phyloP scores from a whole-genome alignment of 2,888 invertebrate species.

The Thumatha senex region DNA sequence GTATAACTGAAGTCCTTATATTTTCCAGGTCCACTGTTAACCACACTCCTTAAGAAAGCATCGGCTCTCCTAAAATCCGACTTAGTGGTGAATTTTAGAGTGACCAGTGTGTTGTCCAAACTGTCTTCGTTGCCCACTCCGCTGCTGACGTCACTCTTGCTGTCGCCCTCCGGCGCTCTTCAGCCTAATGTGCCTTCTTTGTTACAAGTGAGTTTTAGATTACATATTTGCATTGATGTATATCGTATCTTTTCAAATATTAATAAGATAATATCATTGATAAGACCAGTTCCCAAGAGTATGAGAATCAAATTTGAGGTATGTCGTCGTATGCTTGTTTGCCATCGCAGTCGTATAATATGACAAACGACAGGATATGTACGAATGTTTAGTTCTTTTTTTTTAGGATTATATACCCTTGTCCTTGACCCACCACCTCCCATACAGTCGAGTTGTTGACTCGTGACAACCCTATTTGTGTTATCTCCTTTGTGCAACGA shows the following conservation, averaged over 20 bases:
- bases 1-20: not conserved
- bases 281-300: too few relatives aligned
- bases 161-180: conserved; percentile 91
- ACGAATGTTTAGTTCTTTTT: too few relatives aligned
- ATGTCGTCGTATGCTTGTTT: too few relatives aligned
- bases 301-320: too few relatives aligned
- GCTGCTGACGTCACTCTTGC: conserved; percentile 92
- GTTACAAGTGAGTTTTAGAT: conserved; percentile 87
- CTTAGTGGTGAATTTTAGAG: conserved; percentile 92
- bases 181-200: conserved; percentile 96
- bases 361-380: too few relatives aligned
- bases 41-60: conserved; percentile 90
- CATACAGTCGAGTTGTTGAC: too few relatives aligned
- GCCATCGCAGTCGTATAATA: too few relatives aligned
- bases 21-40: conserved; percentile 89
- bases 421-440: too few relatives aligned
- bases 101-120: conserved; percentile 93
- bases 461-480: too few relatives aligned
- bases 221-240: not conserved
- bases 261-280: too few relatives aligned
- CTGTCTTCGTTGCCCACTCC: conserved; percentile 95
- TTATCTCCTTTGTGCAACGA: too few relatives aligned
- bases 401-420: too few relatives aligned
- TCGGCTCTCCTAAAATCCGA: conserved; percentile 93
- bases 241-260: not conserved